phyloP scores from a whole-genome alignment of 2,113 vertebrate species.

The Cinclus cinclus region DNA sequence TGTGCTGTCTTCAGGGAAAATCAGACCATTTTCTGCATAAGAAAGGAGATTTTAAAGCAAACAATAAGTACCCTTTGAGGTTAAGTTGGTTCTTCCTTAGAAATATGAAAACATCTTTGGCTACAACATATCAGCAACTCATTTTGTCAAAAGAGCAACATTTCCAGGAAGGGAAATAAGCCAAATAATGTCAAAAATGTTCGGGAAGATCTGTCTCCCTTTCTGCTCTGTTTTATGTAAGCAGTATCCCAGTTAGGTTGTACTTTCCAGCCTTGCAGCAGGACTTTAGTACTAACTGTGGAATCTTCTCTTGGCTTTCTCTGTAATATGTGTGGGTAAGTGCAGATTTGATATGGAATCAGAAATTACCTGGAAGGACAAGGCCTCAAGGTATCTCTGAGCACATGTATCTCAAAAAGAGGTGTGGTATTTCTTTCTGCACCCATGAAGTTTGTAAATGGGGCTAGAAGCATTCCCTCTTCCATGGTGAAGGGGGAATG shows the following conservation, averaged over 20 bases:
- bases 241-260: background rate
- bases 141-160: background rate
- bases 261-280: background rate
- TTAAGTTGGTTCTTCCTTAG: background rate
- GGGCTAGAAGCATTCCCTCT: background rate
- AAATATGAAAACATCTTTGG: background rate
- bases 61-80: background rate
- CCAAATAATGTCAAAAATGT: background rate
- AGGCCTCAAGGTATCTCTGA: background rate
- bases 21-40: background rate
- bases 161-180: background rate
- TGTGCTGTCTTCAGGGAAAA: background rate
- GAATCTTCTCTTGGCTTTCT: background rate
- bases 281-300: background rate
- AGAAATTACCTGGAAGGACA: background rate
- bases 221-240: background rate
- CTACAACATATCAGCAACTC: background rate
- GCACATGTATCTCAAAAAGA: background rate
- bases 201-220: background rate
- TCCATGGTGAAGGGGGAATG: background rate
- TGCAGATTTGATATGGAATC: background rate
- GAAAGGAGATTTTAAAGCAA: background rate
- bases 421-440: background rate
- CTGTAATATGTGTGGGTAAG: accelerated
- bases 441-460: background rate